Base-by-base conservation (phyloP, 1,140 invertebrate species). In the Drosophila kohkoa region DNA sequence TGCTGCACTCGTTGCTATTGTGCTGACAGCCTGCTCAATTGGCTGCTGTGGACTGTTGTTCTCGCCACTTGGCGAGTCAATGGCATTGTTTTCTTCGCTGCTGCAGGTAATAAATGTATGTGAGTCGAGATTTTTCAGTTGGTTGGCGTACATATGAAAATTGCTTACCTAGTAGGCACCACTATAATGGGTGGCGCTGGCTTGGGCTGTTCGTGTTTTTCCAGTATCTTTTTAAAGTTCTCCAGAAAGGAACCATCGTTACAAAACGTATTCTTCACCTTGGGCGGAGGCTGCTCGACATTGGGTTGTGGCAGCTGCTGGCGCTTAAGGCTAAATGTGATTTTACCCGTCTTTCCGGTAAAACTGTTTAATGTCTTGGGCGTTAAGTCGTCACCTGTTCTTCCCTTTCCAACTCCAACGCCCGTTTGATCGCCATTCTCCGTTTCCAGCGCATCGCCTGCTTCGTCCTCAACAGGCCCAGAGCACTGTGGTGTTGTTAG, bases 231-330 rank as follows among this genome's bases (percentile, higher is more conserved):
- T 79, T 95, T 96, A 79, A 96, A 96, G 65, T 96, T 95, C 81
- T 96, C 95, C 32, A 96, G 80, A 88, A 96, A 96, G 71, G 95
- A 96, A 11, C 96, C 96, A 92, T 96, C 96, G 92, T 96, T 96
- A 51, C 94, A 94, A 91, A 96, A 96, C 5, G 94, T 91, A 92
- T 96, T 96, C 46, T 80, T 81, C 15, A 91, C 71, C 54, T 86
- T 92, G n/a, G 90, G 70, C 13, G 80, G 91, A 0, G 86, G 88
- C 43, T 88, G 88, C 6, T 91, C 91, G 1, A 89, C 81, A 45
- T 57, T 79, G 1, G 91, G 90, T 7, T 82, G 76, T 3, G 72
- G 85, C 30, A 91, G 64, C 35, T 82, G 77, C 32, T 76, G 82
- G 5, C 90, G 79, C 51, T 92, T 92, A 0, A 79, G 16, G 3